Evolutionary conservation across 2,888 invertebrate genomes (phyloP).

Genomic region (Apodemia duryi): DNA sequence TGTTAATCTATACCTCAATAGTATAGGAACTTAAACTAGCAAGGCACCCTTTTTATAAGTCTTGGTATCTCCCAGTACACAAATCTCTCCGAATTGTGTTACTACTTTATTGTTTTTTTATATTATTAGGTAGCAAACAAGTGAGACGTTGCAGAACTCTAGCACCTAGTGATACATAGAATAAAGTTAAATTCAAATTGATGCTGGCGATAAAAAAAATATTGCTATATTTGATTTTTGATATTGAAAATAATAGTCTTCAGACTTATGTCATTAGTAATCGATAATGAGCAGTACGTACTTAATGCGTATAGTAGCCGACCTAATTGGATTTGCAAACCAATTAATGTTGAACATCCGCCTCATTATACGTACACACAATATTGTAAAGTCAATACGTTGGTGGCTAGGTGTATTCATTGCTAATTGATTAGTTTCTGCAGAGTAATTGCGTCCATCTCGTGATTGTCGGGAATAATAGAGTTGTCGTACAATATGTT

Average conservation of each 20-base stretch:
- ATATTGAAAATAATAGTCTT: slow-evolving; percentile 29
- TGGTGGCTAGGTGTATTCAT: slow-evolving; percentile 38
- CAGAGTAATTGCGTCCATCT: slow-evolving; percentile 30
- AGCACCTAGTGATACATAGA: too few species aligned
- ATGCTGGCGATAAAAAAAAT: too few species aligned
- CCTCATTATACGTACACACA: slow-evolving; percentile 58
- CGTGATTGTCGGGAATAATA: slow-evolving; percentile 8
- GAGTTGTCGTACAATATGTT: slow-evolving; percentile 3
- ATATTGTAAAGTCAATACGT: slow-evolving; percentile 62
- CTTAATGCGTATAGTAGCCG: slow-evolving; percentile 59
- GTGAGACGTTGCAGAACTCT: too few species aligned
- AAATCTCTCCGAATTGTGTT: too few species aligned
- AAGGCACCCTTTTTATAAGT: too few species aligned
- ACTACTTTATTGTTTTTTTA: too few species aligned
- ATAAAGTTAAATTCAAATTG: too few species aligned
- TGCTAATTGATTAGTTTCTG: slow-evolving; percentile 58
- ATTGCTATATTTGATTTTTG: background rate
- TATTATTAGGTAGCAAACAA: too few species aligned
- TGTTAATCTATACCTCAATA: too few species aligned
- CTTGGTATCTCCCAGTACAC: too few species aligned
- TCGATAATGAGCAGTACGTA: slow-evolving; percentile 68
- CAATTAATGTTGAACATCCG: slow-evolving; percentile 69
- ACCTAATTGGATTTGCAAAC: slow-evolving; percentile 74
- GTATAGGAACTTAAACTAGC: too few species aligned
- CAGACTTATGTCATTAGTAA: slow-evolving; percentile 60